Evolutionary conservation across 1,140 invertebrate species (phyloP).

Genomic region (Bombus vancouverensis): DNA sequence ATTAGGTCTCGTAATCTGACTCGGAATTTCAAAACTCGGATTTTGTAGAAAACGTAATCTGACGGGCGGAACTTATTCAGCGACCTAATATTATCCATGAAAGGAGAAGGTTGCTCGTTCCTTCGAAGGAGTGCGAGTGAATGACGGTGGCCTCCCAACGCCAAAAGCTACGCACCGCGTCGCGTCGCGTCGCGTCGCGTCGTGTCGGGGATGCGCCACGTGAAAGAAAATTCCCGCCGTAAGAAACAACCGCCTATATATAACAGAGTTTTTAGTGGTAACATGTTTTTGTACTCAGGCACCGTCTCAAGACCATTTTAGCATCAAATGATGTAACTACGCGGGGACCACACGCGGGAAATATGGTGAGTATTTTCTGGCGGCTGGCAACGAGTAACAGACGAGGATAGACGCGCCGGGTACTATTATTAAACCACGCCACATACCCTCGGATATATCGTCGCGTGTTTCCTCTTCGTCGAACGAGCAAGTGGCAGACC

Average conservation of each 20-base stretch:
- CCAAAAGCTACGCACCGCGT: neutral
- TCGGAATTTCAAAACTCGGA: too few relatives aligned
- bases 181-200: too few relatives aligned
- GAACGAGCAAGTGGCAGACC: slow-evolving; percentile 35
- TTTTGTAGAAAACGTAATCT: too few relatives aligned
- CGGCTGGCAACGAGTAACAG: slow-evolving; percentile 36
- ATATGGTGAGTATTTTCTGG: slow-evolving; percentile 65
- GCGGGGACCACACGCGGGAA: slow-evolving; percentile 64
- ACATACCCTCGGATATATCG: neutral
- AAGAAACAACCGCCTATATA: slow-evolving; percentile 39
- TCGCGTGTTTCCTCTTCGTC: slow-evolving; percentile 15
- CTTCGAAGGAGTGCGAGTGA: neutral
- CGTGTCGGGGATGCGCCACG: neutral
- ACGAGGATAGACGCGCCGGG: slow-evolving; percentile 47
- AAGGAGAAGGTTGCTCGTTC: neutral
- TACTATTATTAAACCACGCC: slow-evolving; percentile 68
- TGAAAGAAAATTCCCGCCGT: neutral
- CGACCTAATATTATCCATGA: neutral
- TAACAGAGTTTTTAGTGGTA: slow-evolving; percentile 63
- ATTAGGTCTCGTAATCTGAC: too few relatives aligned
- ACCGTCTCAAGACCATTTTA: slow-evolving; percentile 69
- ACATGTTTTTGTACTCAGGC: slow-evolving; percentile 69
- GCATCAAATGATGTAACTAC: slow-evolving; percentile 69
- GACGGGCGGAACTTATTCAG: neutral
- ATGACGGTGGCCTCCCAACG: neutral